Percentiles rank a stretch among this genome's conserved stretches.
phyloP scores from a whole-genome alignment of 2,888 invertebrate species.

The Watsonalla cultraria region DNA sequence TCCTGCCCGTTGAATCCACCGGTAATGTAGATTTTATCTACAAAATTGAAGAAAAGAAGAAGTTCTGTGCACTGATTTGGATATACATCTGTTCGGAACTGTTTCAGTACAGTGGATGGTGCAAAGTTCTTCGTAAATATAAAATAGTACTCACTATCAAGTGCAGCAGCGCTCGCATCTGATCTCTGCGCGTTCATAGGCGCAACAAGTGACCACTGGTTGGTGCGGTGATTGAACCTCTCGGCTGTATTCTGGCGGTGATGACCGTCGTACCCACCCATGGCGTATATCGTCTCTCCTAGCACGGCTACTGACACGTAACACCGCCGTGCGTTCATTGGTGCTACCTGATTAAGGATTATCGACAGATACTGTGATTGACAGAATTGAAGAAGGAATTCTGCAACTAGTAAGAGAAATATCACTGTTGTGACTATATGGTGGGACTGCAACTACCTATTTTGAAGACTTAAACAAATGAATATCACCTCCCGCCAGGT shows the following conservation, averaged over 20 bases:
- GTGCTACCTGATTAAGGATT: constrained; percentile 77
- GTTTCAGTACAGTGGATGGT: too few relatives aligned
- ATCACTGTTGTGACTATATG: too few relatives aligned
- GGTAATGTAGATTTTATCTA: constrained; percentile 87
- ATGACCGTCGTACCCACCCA: constrained; percentile 93
- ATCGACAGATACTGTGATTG: neutral
- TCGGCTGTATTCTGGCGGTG: constrained; percentile 93
- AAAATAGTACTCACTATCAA: constrained; percentile 79
- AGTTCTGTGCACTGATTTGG: too few relatives aligned
- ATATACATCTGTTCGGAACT: too few relatives aligned
- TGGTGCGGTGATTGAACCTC: constrained; percentile 88
- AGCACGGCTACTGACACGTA: constrained; percentile 91
- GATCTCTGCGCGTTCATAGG: constrained; percentile 94
- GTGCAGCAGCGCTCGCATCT: constrained; percentile 93
- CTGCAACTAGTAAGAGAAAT: neutral
- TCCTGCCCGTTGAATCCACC: constrained; percentile 96
- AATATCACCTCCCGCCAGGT: constrained; percentile 85
- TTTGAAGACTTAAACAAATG: too few relatives aligned
- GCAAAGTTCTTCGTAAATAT: too few relatives aligned
- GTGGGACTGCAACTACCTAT: too few relatives aligned
- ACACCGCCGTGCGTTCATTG: constrained; percentile 93
- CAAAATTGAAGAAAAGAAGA: neutral
- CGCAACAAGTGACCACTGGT: constrained; percentile 93
- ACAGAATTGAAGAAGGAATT: neutral
- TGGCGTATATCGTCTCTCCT: constrained; percentile 88